Percentiles rank a stretch among this genome's conserved stretches.
These are phyloP conservation scores for Sebastes jordani DNA, from an alignment of 2,797 vertebrate species.

Conservation along the genomic window DNA sequence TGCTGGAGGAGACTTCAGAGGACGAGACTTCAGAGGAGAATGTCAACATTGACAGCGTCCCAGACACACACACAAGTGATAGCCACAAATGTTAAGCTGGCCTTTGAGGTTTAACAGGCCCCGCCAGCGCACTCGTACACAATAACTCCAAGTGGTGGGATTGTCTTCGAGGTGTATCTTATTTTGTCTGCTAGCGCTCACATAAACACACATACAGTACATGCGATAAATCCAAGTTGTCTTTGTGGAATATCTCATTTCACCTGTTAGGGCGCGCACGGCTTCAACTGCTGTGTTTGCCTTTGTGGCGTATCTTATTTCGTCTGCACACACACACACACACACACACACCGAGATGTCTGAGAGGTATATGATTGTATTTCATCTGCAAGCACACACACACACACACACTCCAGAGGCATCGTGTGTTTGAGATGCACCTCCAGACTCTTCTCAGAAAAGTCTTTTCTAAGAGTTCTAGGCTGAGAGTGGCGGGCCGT, in stretches of 20 bases:
- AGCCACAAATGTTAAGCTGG: conserved; percentile 19
- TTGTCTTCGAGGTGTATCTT: conserved; percentile 47
- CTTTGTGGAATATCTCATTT: conserved; percentile 65
- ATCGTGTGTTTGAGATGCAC: conserved; percentile 32
- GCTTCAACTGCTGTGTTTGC: conserved; percentile 34
- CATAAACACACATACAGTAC: conserved; percentile 5
- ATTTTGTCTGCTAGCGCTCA: conserved; percentile 30
- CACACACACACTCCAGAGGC: conserved; percentile 3
- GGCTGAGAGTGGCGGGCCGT: conserved; percentile 10
- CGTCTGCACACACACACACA: neutral
- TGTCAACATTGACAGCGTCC: conserved; percentile 51
- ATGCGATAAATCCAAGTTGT: conserved; percentile 54
- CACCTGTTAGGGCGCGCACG: conserved; percentile 45
- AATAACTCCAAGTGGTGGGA: conserved; percentile 22
- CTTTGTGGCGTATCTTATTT: conserved; percentile 58
- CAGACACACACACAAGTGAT: neutral
- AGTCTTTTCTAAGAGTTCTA: conserved; percentile 26
- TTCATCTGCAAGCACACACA: neutral
- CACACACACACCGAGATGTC: neutral
- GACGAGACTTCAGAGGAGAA: conserved; percentile 59
- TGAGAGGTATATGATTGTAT: neutral
- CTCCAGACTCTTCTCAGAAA: conserved; percentile 29
- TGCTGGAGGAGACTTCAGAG: conserved; percentile 58
- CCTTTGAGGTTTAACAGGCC: conserved; percentile 51
- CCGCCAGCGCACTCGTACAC: conserved; percentile 20